Evolutionary conservation across 1,140 invertebrate species (phyloP).

Genomic region (Lucilia cuprina): DNA sequence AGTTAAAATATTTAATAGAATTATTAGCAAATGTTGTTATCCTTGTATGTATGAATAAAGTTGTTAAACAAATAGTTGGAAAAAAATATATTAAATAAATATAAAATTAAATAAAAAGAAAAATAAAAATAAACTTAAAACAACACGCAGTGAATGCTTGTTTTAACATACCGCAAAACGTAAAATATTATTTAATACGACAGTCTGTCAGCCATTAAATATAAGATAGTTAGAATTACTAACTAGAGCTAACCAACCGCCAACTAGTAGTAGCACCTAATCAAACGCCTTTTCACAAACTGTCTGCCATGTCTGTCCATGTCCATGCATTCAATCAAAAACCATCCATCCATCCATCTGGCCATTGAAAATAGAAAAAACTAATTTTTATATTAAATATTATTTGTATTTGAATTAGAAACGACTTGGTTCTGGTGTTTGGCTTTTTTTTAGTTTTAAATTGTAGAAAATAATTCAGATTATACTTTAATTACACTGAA

Average conservation of each 20-base stretch:
- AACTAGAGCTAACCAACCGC: not conserved
- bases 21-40: constrained; percentile 3
- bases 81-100: not conserved
- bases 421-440: not conserved
- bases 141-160: not conserved
- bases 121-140: not conserved
- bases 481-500: too few relatives aligned
- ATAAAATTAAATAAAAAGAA: not conserved
- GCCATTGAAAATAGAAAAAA: not conserved
- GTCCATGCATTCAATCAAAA: not conserved
- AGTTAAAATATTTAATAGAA: not conserved
- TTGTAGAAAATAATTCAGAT: too few relatives aligned
- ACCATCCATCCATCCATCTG: constrained; percentile 1
- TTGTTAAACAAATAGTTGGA: not conserved
- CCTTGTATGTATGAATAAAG: not conserved
- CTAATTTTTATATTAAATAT: not conserved
- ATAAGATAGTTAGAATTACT: not conserved
- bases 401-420: not conserved
- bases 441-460: not conserved
- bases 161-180: not conserved
- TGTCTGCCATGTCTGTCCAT: not conserved
- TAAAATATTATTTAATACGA: not conserved
- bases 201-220: not conserved
- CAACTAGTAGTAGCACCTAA: not conserved
- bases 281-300: not conserved